phyloP scores from a whole-genome alignment of 2,888 invertebrate genomes.

The Peribatodes rhomboidaria region DNA sequence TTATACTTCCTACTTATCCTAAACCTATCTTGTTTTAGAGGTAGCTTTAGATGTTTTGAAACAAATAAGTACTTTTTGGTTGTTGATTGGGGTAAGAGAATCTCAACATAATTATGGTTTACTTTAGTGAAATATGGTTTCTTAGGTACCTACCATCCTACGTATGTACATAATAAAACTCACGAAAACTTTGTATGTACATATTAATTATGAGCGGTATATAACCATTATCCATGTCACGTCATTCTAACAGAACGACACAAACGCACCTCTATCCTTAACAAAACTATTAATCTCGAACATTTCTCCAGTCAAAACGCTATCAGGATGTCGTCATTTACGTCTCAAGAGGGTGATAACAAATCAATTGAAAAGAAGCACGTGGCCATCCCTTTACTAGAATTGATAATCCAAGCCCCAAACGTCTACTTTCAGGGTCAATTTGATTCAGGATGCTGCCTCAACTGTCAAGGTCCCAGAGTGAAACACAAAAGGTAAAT shows the following conservation, averaged over 20 bases:
- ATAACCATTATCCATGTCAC: no score
- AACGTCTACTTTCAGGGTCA: slow-evolving; percentile 34
- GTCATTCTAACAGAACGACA: background rate
- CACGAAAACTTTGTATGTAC: no score
- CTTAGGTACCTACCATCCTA: no score
- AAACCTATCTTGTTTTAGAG: slow-evolving; percentile 1
- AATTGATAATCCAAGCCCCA: slow-evolving; percentile 24
- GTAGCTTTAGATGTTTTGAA: background rate
- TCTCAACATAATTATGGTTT: background rate
- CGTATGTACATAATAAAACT: no score
- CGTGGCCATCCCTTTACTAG: slow-evolving; percentile 25
- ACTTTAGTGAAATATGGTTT: background rate
- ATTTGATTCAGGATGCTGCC: slow-evolving; percentile 30
- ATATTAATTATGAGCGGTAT: no score
- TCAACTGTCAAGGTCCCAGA: slow-evolving; percentile 32
- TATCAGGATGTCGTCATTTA: slow-evolving; percentile 6
- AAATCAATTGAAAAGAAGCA: slow-evolving; percentile 31
- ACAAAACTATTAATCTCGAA: background rate
- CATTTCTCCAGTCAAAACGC: background rate
- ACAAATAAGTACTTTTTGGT: background rate
- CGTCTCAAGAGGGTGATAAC: background rate
- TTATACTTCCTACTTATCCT: slow-evolving; percentile 27
- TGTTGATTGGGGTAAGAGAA: background rate
- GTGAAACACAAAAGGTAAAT: slow-evolving; percentile 38
- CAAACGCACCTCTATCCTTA: no score